phyloP scores from a whole-genome alignment of 2,113 vertebrate genomes.

The Pluvianellus socialis region DNA sequence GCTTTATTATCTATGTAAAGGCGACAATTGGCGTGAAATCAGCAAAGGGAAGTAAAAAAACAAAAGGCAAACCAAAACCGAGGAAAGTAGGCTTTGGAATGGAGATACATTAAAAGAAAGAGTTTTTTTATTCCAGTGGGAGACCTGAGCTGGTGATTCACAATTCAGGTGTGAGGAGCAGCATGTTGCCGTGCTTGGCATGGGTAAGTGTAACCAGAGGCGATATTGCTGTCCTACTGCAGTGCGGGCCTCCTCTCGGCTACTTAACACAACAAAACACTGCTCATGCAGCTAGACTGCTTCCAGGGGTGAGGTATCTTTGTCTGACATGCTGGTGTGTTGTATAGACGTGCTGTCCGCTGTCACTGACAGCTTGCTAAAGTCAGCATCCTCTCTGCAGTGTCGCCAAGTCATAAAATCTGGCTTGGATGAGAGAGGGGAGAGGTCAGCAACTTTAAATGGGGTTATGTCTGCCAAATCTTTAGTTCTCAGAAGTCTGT shows the following conservation, averaged over 20 bases:
- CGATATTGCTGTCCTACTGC: fast-evolving
- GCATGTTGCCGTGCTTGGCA: fast-evolving
- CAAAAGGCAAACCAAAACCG: not conserved
- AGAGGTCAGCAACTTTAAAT: not conserved
- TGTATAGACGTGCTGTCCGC: not conserved
- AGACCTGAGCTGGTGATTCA: not conserved
- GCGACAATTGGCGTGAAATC: not conserved
- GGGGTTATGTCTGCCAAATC: not conserved
- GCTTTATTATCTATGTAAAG: not conserved
- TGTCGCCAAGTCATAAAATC: not conserved
- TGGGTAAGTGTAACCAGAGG: not conserved
- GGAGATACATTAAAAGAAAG: not conserved
- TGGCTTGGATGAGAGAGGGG: not conserved
- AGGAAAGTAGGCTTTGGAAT: not conserved
- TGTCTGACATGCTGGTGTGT: not conserved
- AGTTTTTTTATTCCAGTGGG: not conserved
- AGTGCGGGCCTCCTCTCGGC: not conserved
- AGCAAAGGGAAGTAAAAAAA: not conserved
- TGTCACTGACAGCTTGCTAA: not conserved
- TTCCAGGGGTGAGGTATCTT: not conserved
- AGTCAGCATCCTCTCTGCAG: not conserved
- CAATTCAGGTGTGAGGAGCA: not conserved
- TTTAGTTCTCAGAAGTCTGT: not conserved
- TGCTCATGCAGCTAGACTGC: not conserved
- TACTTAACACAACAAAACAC: not conserved